Evolutionary conservation across 2,113 vertebrate species (phyloP).

Genomic region (Lipotes vexillifer): DNA sequence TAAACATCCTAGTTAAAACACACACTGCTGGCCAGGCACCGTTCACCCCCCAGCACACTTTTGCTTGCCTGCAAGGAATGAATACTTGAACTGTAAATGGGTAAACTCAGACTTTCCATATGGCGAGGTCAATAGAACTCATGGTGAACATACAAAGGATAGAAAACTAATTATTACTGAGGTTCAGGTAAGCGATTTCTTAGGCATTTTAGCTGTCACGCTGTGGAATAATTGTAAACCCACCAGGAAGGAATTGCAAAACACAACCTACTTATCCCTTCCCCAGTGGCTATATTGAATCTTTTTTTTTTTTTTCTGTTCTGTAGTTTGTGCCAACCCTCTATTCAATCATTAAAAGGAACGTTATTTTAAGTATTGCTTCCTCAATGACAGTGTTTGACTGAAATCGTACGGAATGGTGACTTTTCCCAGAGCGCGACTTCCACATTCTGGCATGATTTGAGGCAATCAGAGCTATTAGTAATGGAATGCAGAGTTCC

Average conservation of each 20-base stretch:
- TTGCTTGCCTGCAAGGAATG: constrained; percentile 40
- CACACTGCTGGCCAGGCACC: background rate
- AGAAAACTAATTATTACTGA: constrained; percentile 43
- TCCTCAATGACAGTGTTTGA: constrained; percentile 34
- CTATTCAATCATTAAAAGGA: constrained; percentile 49
- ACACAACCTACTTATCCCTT: constrained; percentile 60
- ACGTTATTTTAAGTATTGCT: constrained; percentile 56
- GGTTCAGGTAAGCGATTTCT: constrained; percentile 59
- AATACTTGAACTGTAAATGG: constrained; percentile 5
- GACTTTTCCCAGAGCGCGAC: background rate
- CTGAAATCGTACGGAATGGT: constrained; percentile 11
- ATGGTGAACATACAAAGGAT: constrained; percentile 19
- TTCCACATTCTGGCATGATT: constrained; percentile 8
- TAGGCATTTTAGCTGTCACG: constrained; percentile 45
- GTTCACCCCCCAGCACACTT: background rate
- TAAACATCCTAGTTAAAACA: constrained; percentile 55
- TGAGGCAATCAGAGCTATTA: constrained; percentile 26
- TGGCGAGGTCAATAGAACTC: constrained; percentile 21
- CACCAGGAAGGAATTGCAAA: constrained; percentile 48
- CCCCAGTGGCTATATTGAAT: background rate
- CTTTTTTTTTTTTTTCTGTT: constrained; percentile 30
- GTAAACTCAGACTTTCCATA: constrained; percentile 27
- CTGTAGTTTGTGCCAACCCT: constrained; percentile 4
- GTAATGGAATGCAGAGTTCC: background rate
- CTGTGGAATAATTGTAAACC: constrained; percentile 57